These are phyloP conservation scores for Lapara coniferarum DNA, from an alignment of 2,888 invertebrate genomes.

Conservation along the genomic window DNA sequence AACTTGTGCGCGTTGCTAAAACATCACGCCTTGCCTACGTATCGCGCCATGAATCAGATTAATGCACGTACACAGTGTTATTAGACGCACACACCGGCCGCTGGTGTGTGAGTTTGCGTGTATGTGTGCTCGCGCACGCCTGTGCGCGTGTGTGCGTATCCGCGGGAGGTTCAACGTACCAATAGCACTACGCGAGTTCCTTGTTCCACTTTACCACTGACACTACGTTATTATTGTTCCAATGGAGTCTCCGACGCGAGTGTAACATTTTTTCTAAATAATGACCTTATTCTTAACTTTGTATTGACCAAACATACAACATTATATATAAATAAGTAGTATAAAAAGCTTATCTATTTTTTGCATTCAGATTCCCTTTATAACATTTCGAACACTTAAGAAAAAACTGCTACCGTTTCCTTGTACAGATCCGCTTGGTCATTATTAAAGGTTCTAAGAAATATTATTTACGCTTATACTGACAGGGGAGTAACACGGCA, in stretches of 20 bases:
- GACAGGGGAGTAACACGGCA: not conserved
- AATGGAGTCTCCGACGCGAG: constrained; percentile 70
- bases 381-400: not conserved
- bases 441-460: constrained; percentile 12
- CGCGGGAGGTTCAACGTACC: constrained; percentile 79
- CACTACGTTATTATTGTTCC: constrained; percentile 81
- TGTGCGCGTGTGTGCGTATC: constrained; percentile 32
- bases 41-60: constrained; percentile 73
- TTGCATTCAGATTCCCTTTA: constrained; percentile 9
- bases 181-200: constrained; percentile 81
- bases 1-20: constrained; percentile 39
- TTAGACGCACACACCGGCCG: constrained; percentile 49
- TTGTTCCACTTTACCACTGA: constrained; percentile 82
- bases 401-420: constrained; percentile 10
- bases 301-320: constrained; percentile 2
- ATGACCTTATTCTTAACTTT: constrained; percentile 51
- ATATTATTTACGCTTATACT: constrained; percentile 14
- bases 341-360: constrained; percentile 12
- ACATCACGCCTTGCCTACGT: constrained; percentile 53
- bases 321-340: constrained; percentile 7
- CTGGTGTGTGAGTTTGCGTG: constrained; percentile 36
- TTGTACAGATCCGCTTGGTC: constrained; percentile 15
- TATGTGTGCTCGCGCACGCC: constrained; percentile 55
- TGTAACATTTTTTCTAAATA: constrained; percentile 50
- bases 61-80: constrained; percentile 55